Percentiles rank a stretch among this genome's conserved stretches.
Evolutionary conservation across 1,140 invertebrate species (phyloP).

Genomic region (Pseudobourletiella spinata): DNA sequence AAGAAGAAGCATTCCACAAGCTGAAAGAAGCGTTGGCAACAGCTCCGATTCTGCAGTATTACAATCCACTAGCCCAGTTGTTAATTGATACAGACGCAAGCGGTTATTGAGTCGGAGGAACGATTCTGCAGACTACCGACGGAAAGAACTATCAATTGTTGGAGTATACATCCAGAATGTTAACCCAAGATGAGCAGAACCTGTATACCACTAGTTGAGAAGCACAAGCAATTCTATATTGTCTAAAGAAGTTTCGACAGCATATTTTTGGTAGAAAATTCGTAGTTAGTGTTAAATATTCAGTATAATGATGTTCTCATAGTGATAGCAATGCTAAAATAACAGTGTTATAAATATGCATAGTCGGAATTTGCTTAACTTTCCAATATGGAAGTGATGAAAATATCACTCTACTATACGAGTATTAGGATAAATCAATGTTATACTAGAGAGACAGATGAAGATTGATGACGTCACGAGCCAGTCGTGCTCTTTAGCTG

Average conservation of each 20-base stretch:
- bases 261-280: constrained; percentile 40
- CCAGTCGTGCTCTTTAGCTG: too few species aligned
- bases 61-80: not conserved
- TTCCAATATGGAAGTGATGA: too few species aligned
- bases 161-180: constrained; percentile 37
- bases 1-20: constrained; percentile 2
- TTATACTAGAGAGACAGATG: too few species aligned
- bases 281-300: too few species aligned
- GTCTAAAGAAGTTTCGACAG: constrained; percentile 38
- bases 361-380: too few species aligned
- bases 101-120: not conserved
- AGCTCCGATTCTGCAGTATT: not conserved
- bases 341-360: too few species aligned
- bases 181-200: constrained; percentile 38
- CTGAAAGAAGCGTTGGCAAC: constrained; percentile 2
- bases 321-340: too few species aligned
- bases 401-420: too few species aligned
- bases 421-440: too few species aligned
- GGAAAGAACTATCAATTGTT: constrained; percentile 19
- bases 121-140: not conserved
- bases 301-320: too few species aligned
- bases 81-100: not conserved
- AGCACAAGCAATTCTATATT: constrained; percentile 40
- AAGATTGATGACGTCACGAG: too few species aligned
- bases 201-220: constrained; percentile 43